Conservation (phyloP, 2,797 vertebrate genomes). For the Merluccius polli region DNA sequence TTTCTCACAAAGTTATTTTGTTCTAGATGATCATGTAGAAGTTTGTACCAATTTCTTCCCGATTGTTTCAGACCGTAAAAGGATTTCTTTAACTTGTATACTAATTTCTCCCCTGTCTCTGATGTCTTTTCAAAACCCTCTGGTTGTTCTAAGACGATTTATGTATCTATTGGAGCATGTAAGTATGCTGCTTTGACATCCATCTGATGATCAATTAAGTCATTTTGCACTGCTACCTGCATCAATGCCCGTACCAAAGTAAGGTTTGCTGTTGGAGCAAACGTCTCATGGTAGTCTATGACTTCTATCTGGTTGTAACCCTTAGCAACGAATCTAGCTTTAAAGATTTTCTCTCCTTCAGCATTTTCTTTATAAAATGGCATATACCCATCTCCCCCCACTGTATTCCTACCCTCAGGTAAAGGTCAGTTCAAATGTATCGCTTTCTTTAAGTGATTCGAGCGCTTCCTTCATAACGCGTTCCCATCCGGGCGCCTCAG, state of each 20-base stretch:
- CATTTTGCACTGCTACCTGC: conserved; percentile 22
- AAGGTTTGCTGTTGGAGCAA: no score
- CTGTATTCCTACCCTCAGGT: conserved; percentile 11
- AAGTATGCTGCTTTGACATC: conserved; percentile 34
- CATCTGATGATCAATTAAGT: conserved; percentile 30
- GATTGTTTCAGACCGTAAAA: no score
- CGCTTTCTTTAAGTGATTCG: conserved; percentile 12
- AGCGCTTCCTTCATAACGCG: conserved; percentile 26
- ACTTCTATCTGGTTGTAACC: conserved; percentile 20
- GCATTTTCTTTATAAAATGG: conserved; percentile 5
- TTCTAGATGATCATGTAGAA: conserved; percentile 14
- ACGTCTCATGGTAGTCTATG: no score
- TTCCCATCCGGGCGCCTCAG: conserved; percentile 11
- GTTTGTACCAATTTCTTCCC: conserved; percentile 15
- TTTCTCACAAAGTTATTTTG: conserved; percentile 20
- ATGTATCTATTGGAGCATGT: conserved; percentile 27
- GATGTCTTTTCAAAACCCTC: conserved; percentile 27
- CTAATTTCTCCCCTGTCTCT: conserved; percentile 11
- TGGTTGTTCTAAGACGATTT: conserved; percentile 21
- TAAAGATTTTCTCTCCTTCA: conserved; percentile 5
- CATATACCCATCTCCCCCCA: conserved; percentile 14
- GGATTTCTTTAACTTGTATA: conserved; percentile 28
- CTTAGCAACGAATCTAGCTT: conserved; percentile 15
- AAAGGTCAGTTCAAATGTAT: not conserved
- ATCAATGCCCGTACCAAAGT: no score